These are phyloP conservation scores for Limnothrissa miodon DNA, from an alignment of 2,113 vertebrate species.

Conservation along the genomic window DNA sequence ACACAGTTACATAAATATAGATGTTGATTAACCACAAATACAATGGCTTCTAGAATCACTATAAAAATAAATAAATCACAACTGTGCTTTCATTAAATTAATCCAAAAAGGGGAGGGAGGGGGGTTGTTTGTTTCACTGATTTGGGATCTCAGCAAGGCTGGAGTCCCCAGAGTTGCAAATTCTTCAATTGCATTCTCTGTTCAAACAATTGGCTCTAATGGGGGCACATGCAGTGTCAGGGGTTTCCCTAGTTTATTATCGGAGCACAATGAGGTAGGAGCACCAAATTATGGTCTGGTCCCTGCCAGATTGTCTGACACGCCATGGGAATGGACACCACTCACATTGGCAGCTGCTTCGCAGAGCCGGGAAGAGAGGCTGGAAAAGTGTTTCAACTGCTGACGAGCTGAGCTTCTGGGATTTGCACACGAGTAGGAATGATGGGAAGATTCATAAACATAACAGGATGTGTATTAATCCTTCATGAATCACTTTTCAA, in stretches of 20 bases:
- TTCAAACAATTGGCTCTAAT: neutral
- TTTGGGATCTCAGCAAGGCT: slow-evolving; percentile 42
- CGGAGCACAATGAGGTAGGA: slow-evolving; percentile 14
- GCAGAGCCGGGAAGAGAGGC: neutral
- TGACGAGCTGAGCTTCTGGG: neutral
- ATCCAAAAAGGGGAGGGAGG: neutral
- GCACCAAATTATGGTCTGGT: slow-evolving; percentile 11
- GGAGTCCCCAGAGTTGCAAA: slow-evolving; percentile 60
- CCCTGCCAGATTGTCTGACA: slow-evolving; percentile 16
- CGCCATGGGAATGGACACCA: neutral
- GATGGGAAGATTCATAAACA: neutral
- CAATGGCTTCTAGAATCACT: slow-evolving; percentile 63
- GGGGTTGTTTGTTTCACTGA: neutral
- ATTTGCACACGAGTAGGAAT: neutral
- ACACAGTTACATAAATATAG: slow-evolving; percentile 82
- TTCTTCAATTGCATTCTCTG: slow-evolving; percentile 27
- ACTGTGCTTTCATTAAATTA: slow-evolving; percentile 40
- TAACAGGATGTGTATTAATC: slow-evolving; percentile 8
- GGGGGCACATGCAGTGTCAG: neutral
- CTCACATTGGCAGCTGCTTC: neutral
- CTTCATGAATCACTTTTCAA: neutral
- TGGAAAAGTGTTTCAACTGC: neutral
- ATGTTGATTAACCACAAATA: slow-evolving; percentile 68
- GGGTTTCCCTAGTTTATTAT: slow-evolving; percentile 28
- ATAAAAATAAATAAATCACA: slow-evolving; percentile 56